Percentiles rank a stretch among this genome's conserved stretches.
These are phyloP conservation scores for Acronicta alni DNA, from an alignment of 2,888 invertebrate species.

Conservation along the genomic window DNA sequence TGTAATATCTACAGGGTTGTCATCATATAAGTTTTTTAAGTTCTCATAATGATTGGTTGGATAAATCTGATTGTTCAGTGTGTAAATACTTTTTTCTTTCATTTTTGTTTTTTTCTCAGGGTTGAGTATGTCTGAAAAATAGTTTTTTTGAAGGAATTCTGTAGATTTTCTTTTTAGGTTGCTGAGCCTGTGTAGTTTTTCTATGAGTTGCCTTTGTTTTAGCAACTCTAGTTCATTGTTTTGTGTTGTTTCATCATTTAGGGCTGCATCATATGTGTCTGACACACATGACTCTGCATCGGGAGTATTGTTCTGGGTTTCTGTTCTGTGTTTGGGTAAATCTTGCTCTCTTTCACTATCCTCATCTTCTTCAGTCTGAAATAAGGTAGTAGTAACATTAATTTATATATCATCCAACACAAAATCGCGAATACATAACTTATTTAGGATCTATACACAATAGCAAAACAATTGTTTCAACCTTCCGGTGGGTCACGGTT, in stretches of 20 bases:
- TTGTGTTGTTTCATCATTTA: conserved; percentile 70
- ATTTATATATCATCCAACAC: not conserved
- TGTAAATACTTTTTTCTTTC: conserved; percentile 75
- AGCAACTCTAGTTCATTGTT: conserved; percentile 74
- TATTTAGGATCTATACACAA: too few relatives aligned
- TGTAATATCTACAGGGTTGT: conserved; percentile 76
- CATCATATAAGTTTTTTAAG: conserved; percentile 78
- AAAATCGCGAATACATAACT: too few relatives aligned
- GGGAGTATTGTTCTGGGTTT: conserved; percentile 71
- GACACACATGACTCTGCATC: conserved; percentile 75
- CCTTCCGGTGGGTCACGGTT: too few relatives aligned
- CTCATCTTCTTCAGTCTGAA: conserved; percentile 84
- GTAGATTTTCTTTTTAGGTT: conserved; percentile 85
- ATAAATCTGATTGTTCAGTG: conserved; percentile 69
- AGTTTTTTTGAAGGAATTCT: conserved; percentile 82
- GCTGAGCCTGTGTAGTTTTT: conserved; percentile 82
- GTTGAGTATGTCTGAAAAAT: conserved; percentile 76
- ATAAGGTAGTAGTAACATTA: conserved; percentile 32
- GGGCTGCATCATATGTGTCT: conserved; percentile 71
- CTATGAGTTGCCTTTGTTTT: conserved; percentile 83
- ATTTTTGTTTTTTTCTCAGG: conserved; percentile 82
- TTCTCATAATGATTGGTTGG: conserved; percentile 74
- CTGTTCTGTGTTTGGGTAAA: conserved; percentile 71
- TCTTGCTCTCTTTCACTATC: conserved; percentile 77
- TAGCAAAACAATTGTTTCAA: too few relatives aligned